Conservation (phyloP, 2,113 vertebrate genomes). For the Leucoraja erinaceus region DNA sequence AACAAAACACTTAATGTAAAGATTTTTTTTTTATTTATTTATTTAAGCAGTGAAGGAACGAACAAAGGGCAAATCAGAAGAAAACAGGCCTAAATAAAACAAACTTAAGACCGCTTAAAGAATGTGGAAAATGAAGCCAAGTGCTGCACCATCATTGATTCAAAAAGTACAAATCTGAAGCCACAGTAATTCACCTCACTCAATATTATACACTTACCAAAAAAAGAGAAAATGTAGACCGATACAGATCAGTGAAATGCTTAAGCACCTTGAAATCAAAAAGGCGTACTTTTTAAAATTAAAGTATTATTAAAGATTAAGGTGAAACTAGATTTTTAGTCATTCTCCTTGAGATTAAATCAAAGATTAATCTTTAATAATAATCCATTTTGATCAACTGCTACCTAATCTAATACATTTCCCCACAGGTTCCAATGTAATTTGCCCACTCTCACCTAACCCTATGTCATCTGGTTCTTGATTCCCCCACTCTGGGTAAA, state of each 20-base stretch:
- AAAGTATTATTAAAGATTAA: not conserved
- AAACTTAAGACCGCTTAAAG: not conserved
- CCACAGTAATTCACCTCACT: not conserved
- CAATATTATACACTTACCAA: not conserved
- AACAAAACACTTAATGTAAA: not conserved
- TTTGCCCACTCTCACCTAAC: no score
- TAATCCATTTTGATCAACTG: not conserved
- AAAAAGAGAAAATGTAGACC: not conserved
- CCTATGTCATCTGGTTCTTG: no score
- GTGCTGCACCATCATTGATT: not conserved
- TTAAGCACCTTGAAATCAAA: not conserved
- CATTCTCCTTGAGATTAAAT: not conserved
- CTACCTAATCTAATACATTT: not conserved
- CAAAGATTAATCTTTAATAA: not conserved
- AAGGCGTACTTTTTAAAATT: not conserved
- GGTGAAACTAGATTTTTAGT: not conserved
- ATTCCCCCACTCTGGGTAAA: no score
- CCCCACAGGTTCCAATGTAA: no score
- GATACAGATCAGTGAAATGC: not conserved
- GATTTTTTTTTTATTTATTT: no score
- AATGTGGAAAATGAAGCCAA: not conserved
- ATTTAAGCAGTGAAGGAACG: not conserved
- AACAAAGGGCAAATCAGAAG: not conserved
- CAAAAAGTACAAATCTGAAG: not conserved
- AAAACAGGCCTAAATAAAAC: not conserved